Evolutionary conservation across 2,888 invertebrate species (phyloP), one percentile per base, ranked within the genome.

Genomic region (Cerastis leucographa): DNA sequence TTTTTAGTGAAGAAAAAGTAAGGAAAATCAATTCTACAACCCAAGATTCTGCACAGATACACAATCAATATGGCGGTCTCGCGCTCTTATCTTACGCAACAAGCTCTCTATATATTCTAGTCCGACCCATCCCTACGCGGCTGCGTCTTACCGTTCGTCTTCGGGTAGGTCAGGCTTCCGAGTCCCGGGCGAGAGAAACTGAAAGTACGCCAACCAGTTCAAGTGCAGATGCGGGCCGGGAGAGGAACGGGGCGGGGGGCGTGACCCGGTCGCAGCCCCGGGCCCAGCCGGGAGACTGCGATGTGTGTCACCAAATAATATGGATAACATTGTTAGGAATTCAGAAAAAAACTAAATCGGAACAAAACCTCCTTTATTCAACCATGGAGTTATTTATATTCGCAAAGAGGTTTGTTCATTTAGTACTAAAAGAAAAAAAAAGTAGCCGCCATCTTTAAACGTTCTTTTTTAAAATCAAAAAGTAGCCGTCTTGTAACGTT

Each of bases 191-290:
- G 89, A 89, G 89, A 89, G 94, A 95, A 95, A 95, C 91, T 81
- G 94, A 95, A 94, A 95, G 94, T 94, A 90, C 90, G 90, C 90
- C 89, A 93, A 93, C 93, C 93, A 92, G 94, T 95, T 95, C 95
- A 94, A 95, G 94, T 92, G 94, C 95, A 94, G 80, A 89, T 84
- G 81, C 83, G 86, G 78, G 81, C 71, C 62, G 85, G 87, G 85
- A 85, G 78, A 49, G 78, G 59, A 56, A 71, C 17, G 71, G 74
- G 76, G 78, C 74, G 80, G 76, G 81, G 78, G 85, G 84, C 85
- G 89, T 92, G 93, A 94, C 94, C 93, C 89, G 93, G 93, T 91
- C 92, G 90, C 89, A 89, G 90, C 89, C 89, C 88, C 86, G 87
- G 87, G 88, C 85, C 87, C 85, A 66, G 72, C 72, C 81, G 49